Evolutionary conservation across 2,797 vertebrate genomes (phyloP).

Genomic region (Gymnoscopelus microlampas): DNA sequence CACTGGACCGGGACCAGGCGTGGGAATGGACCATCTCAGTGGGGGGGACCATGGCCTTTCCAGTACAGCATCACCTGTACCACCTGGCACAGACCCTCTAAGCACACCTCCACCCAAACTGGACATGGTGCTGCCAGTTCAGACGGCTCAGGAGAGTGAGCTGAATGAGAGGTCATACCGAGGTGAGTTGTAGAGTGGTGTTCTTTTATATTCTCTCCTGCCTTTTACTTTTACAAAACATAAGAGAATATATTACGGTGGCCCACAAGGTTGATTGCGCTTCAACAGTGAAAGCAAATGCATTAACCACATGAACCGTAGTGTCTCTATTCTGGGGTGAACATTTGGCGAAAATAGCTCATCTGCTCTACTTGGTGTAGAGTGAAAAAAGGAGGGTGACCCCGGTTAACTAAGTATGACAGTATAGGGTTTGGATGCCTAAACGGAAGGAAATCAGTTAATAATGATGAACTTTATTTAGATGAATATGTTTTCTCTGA

Average conservation of each 20-base stretch:
- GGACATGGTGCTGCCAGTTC: constrained; percentile 92
- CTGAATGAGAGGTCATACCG: constrained; percentile 79
- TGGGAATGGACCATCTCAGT: constrained; percentile 72
- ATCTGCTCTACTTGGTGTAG: no score
- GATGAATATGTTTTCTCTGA: no score
- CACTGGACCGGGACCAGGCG: constrained; percentile 70
- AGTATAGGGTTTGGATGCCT: no score
- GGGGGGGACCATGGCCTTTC: constrained; percentile 76
- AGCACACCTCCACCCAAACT: constrained; percentile 84
- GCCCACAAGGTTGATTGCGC: no score
- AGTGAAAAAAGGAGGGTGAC: no score
- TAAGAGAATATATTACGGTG: not conserved
- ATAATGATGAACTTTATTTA: no score
- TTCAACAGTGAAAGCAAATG: no score
- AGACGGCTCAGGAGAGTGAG: constrained; percentile 91
- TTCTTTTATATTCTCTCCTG: constrained; percentile 4
- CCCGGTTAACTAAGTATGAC: no score
- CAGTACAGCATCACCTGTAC: constrained; percentile 75
- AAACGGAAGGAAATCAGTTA: no score
- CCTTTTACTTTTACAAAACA: not conserved
- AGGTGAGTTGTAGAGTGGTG: constrained; percentile 56
- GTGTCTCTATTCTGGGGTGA: no score
- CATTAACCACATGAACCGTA: no score
- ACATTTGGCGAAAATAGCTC: no score
- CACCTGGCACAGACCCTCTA: constrained; percentile 77